These are phyloP conservation scores for Athetis lepigone DNA, from an alignment of 2,888 invertebrate species.

Conservation along the genomic window DNA sequence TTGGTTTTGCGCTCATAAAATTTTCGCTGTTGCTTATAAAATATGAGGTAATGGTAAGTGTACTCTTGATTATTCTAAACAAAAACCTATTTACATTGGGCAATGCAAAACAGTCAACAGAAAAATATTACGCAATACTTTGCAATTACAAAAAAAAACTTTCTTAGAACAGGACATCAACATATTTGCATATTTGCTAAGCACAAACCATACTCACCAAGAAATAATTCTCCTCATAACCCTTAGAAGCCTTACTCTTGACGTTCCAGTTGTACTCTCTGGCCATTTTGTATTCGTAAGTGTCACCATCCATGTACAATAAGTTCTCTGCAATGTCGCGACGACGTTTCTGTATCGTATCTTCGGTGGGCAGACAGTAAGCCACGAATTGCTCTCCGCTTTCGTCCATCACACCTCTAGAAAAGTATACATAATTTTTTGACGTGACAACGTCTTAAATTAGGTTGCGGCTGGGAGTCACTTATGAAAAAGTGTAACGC, in stretches of 20 bases:
- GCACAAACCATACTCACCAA: constrained; percentile 93
- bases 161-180: background rate
- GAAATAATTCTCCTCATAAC: constrained; percentile 99
- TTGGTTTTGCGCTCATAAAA: background rate
- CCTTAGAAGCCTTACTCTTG: constrained; percentile 98
- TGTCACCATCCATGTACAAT: constrained; percentile 96
- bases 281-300: constrained; percentile 99
- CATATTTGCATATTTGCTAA: no score
- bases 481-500: no score
- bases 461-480: no score
- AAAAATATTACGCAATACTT: no score
- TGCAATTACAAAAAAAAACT: no score
- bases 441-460: no score
- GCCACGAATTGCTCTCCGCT: constrained; percentile 99
- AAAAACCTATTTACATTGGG: no score
- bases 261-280: constrained; percentile 99
- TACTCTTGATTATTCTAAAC: no score
- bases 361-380: constrained; percentile 98
- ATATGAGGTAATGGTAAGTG: no score
- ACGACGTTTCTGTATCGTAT: constrained; percentile 96
- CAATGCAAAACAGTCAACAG: no score
- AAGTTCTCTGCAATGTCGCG: constrained; percentile 94
- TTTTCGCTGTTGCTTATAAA: background rate
- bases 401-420: constrained; percentile 99
- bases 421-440: constrained; percentile 41